These are phyloP conservation scores for Stenotaenia linearis DNA, from an alignment of 2,888 invertebrate species.

Conservation along the genomic window DNA sequence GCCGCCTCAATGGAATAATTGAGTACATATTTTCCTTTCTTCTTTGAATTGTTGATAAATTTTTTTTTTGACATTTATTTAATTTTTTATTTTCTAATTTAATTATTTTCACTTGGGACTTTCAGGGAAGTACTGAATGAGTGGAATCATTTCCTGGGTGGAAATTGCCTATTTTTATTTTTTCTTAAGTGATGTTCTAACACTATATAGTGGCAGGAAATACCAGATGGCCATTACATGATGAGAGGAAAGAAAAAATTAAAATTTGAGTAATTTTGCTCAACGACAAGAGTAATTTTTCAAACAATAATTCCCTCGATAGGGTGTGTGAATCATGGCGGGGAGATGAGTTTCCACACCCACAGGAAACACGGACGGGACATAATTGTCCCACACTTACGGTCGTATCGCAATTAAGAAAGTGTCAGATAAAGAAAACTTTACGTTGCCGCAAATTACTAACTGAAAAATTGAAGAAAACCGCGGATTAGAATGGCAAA, in stretches of 20 bases:
- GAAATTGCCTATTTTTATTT: constrained; percentile 24
- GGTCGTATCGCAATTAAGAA: constrained; percentile 13
- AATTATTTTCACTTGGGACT: constrained; percentile 20
- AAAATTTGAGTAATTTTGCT: constrained; percentile 23
- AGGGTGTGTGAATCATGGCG: constrained; percentile 9
- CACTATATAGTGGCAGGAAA: constrained; percentile 17
- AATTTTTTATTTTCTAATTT: background rate
- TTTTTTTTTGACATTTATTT: background rate
- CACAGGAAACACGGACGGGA: constrained; percentile 17
- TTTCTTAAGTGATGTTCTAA: constrained; percentile 12
- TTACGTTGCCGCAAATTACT: background rate
- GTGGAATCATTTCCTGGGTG: constrained; percentile 24
- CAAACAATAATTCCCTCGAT: constrained; percentile 17
- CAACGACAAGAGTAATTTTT: constrained; percentile 21
- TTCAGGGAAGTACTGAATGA: background rate
- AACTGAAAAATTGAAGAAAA: background rate
- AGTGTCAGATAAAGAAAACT: background rate
- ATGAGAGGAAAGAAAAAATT: constrained; percentile 22
- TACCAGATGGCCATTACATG: constrained; percentile 13
- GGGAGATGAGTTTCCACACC: constrained; percentile 16
- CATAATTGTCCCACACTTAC: constrained; percentile 6
- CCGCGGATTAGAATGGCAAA: background rate
- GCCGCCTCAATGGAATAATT: constrained; percentile 14
- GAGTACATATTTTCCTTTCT: background rate
- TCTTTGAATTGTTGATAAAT: background rate